These are phyloP conservation scores for Pristiophorus japonicus DNA, from an alignment of 2,113 vertebrate species.

Conservation along the genomic window DNA sequence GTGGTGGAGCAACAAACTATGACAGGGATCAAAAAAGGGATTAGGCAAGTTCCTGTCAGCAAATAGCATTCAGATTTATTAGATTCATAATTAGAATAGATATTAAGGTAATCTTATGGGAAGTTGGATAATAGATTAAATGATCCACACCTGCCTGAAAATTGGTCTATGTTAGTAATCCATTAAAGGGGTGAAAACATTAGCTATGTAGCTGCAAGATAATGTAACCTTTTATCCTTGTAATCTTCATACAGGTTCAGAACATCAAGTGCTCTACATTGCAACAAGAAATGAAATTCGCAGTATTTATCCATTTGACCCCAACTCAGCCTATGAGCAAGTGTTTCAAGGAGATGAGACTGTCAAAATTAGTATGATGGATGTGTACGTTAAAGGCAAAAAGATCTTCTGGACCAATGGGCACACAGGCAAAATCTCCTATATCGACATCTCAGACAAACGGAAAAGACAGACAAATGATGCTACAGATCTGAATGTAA, in stretches of 20 bases:
- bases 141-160: not conserved
- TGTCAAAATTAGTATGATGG: constrained; percentile 94
- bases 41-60: not conserved
- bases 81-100: not conserved
- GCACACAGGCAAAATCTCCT: constrained; percentile 96
- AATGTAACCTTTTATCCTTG: constrained; percentile 26
- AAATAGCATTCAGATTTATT: constrained; percentile 16
- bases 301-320: constrained; percentile 97
- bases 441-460: constrained; percentile 75
- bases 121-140: not conserved
- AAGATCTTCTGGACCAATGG: constrained; percentile 98
- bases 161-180: too few relatives aligned
- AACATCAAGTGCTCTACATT: constrained; percentile 97
- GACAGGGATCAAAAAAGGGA: not conserved
- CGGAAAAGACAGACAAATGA: constrained; percentile 78
- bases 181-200: not conserved
- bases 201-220: not conserved
- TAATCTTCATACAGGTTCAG: constrained; percentile 72
- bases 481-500: constrained; percentile 42
- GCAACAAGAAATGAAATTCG: constrained; percentile 98
- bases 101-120: not conserved
- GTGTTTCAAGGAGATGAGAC: constrained; percentile 93
- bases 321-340: constrained; percentile 84
- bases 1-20: not conserved
- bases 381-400: constrained; percentile 82